Conservation (phyloP, 2,113 vertebrate genomes). For the Eretmochelys imbricata region DNA sequence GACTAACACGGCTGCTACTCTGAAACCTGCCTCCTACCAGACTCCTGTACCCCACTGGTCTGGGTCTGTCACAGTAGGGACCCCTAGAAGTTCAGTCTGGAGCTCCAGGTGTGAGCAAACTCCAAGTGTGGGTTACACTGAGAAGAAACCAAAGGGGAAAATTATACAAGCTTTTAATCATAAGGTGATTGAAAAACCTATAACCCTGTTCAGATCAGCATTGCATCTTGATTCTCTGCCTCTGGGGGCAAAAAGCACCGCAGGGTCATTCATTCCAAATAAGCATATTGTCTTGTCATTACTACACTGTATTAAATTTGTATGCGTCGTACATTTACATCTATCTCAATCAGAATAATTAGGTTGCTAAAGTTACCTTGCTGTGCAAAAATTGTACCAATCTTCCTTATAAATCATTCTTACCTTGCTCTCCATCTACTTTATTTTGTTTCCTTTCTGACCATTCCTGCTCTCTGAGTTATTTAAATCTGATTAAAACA, state of each 20-base stretch:
- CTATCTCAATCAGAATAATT: fast-evolving
- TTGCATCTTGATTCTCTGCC: not conserved
- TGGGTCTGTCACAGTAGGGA: not conserved
- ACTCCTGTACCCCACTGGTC: too few relatives aligned
- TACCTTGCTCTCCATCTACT: not conserved
- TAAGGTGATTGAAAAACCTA: not conserved
- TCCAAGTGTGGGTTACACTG: not conserved
- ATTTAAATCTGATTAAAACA: not conserved
- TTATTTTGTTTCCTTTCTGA: not conserved
- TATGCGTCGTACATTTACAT: fast-evolving
- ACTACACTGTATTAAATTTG: not conserved
- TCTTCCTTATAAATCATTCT: not conserved
- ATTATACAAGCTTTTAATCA: not conserved
- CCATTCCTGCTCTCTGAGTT: not conserved
- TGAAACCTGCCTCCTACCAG: too few relatives aligned
- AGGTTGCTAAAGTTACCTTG: not conserved
- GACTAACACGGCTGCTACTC: too few relatives aligned
- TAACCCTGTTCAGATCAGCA: not conserved
- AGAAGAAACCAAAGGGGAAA: not conserved
- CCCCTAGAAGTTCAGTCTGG: not conserved
- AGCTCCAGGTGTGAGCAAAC: not conserved
- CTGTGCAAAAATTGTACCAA: not conserved
- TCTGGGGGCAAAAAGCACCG: not conserved
- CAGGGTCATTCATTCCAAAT: not conserved
- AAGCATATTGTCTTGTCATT: not conserved